Conservation (phyloP, 2,113 vertebrate genomes). For the Myrmophylax atrothorax region DNA sequence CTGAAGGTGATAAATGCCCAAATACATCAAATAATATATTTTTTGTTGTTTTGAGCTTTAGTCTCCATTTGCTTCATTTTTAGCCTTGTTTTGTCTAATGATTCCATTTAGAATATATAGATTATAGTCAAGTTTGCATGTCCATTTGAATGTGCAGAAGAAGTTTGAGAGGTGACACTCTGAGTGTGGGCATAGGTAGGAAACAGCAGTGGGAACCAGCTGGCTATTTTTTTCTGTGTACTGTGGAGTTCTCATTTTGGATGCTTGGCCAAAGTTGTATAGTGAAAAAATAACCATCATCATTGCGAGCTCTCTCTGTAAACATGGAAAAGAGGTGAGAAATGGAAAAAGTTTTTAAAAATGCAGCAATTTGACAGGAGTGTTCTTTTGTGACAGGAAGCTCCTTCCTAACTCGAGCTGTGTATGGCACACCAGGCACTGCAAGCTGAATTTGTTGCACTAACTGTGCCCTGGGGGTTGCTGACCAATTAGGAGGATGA, state of each 20-base stretch:
- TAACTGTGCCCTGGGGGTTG: slow-evolving; percentile 40
- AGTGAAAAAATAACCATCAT: not conserved
- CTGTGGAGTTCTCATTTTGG: not conserved
- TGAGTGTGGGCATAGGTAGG: not conserved
- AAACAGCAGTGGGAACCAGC: not conserved
- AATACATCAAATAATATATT: not conserved
- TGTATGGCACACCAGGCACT: not conserved
- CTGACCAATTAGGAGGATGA: slow-evolving; percentile 55
- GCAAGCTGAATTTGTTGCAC: not conserved
- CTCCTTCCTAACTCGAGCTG: not conserved
- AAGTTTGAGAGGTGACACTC: not conserved
- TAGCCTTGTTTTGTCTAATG: not conserved
- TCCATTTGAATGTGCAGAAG: not conserved
- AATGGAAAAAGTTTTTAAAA: not conserved
- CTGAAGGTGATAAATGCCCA: not conserved
- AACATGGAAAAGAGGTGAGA: not conserved
- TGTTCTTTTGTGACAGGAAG: not conserved
- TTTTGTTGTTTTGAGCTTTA: not conserved
- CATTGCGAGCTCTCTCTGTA: not conserved
- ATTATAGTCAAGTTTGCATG: not conserved
- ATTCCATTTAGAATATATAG: not conserved
- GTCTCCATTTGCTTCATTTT: not conserved
- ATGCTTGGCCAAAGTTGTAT: not conserved
- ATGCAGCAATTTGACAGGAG: not conserved
- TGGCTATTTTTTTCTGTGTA: not conserved